Conservation (phyloP, 2,888 invertebrate genomes). For the Itoplectis maculator region DNA sequence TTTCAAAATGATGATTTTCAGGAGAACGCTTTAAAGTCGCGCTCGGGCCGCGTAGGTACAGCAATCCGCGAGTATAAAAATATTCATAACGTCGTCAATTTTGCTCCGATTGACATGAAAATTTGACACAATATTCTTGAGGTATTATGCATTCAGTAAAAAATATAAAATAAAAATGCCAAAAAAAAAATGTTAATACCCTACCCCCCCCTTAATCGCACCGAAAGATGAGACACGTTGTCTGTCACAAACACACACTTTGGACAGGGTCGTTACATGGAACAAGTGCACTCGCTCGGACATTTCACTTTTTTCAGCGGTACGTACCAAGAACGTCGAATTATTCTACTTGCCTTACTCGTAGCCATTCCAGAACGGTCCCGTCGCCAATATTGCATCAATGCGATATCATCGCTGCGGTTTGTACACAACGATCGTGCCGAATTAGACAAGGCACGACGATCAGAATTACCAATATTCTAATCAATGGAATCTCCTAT, state of each 20-base stretch:
- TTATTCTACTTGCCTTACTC: conserved; percentile 67
- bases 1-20: no score
- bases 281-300: conserved; percentile 55
- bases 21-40: no score
- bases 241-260: conserved; percentile 54
- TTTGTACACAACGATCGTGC: conserved; percentile 50
- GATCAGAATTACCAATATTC: background rate
- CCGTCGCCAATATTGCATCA: conserved; percentile 66
- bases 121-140: no score
- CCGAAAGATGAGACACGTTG: conserved; percentile 51
- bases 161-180: no score
- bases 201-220: no score
- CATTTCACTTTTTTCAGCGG: conserved; percentile 65
- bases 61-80: no score
- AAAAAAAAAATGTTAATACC: no score
- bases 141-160: no score
- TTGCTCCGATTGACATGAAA: no score
- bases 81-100: no score
- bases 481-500: background rate
- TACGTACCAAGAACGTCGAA: conserved; percentile 64
- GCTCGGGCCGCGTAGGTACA: no score
- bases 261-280: conserved; percentile 51
- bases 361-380: conserved; percentile 79
- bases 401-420: conserved; percentile 48
- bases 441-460: conserved; percentile 34